Evolutionary conservation across 2,113 vertebrate species (phyloP), one percentile per base, ranked within the genome.

Genomic region (Climacteris rufus): DNA sequence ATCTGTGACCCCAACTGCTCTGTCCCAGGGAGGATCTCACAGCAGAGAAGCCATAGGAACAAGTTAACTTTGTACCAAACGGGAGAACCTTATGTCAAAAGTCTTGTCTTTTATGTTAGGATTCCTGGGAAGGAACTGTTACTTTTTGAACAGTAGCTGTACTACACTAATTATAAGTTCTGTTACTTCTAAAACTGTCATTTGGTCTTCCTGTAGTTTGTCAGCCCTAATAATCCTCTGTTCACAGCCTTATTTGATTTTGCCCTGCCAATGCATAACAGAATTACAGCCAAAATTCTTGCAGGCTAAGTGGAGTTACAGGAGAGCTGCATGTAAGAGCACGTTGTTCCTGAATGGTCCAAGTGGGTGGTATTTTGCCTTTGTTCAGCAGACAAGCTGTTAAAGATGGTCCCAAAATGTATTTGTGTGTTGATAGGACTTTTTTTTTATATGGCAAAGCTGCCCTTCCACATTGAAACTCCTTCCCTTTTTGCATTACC

Each of bases 31-130:
- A 72, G 0, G 10, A 61, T 28, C 40, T 13, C 11, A 13, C 4
- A 69, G 81, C 53, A 33, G 84, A 79, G 90, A 78, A 95, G 96
- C 96, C 96, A 89, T 90, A 95, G 84, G 93, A 94, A 83, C 82
- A 93, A 84, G 54, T 86, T 39, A 68, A 78, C 60, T 72, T 59
- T 14, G 39, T 86, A 91, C 81, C 65, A 80, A 90, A 90, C 23
- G 37, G 0, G 1, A 70, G 63, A 71, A 61, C 68, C 19, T 2
- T 17, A 11, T 20, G 63, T 75, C 65, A 30, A 9, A 83, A 87
- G 63, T 37, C 35, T 69, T 18, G 6, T 9, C 52, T 57, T 35
- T 42, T 18, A 21, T 0, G 0, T 19, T 49, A 3, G 30, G 8
- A 42, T 45, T 93, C 71, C 57, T 2, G 2, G 45, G 53, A 90